phyloP scores from a whole-genome alignment of 53 echinoderm and acorn worm species.

The Glandiceps talaboti region DNA sequence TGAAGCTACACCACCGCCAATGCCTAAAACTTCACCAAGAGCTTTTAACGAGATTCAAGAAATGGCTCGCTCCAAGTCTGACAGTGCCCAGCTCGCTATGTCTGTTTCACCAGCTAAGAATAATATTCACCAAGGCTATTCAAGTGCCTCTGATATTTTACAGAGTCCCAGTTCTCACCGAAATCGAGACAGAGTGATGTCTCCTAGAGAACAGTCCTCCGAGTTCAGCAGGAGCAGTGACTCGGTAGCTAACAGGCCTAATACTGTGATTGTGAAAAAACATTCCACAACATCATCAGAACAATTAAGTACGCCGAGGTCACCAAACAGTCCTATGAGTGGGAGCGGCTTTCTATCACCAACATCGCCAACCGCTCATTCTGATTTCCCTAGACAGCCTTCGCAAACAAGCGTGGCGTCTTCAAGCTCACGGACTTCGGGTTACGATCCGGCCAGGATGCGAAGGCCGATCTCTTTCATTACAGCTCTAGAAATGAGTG shows the following conservation, averaged over 20 bases:
- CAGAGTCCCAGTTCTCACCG: background rate
- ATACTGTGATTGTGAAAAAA: background rate
- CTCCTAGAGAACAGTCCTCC: background rate
- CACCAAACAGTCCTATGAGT: background rate
- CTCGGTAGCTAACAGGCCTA: background rate
- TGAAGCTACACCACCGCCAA: conserved; percentile 78
- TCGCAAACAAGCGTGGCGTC: background rate
- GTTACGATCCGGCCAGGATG: conserved; percentile 43
- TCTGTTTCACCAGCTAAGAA: background rate
- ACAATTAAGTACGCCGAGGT: background rate
- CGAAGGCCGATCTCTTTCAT: conserved; percentile 90
- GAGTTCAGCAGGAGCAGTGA: background rate
- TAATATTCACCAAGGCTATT: background rate
- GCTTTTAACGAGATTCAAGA: conserved; percentile 38
- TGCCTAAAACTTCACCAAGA: conserved; percentile 19
- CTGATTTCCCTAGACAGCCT: background rate
- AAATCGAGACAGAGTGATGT: background rate
- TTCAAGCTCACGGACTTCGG: background rate
- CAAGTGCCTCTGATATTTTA: background rate
- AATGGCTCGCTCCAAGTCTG: conserved; percentile 1
- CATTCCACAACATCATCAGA: background rate
- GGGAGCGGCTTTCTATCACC: background rate
- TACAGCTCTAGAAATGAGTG: conserved; percentile 79
- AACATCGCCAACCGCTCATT: background rate
- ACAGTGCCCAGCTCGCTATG: background rate